phyloP scores from a whole-genome alignment of 2,113 vertebrate species.

The Candoia aspera region DNA sequence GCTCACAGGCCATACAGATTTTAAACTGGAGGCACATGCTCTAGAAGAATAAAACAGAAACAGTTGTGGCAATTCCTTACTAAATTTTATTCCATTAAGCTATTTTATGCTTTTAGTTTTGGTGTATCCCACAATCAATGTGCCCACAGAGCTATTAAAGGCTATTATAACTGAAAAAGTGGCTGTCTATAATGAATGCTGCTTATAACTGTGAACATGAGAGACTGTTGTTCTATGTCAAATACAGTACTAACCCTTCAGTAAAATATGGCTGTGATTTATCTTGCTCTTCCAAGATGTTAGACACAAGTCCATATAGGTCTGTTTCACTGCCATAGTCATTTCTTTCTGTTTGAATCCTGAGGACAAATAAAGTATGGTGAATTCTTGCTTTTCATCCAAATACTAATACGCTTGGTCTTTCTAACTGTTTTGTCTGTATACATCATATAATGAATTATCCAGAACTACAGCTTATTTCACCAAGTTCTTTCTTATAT shows the following conservation, averaged over 20 bases:
- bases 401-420: not conserved
- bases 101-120: not conserved
- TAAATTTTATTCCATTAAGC: constrained; percentile 35
- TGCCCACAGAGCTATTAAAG: not conserved
- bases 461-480: not conserved
- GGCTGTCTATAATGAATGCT: not conserved
- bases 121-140: not conserved
- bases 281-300: constrained; percentile 89
- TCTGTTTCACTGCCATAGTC: constrained; percentile 88
- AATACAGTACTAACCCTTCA: constrained; percentile 82
- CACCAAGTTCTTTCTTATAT: not conserved
- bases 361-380: constrained; percentile 58
- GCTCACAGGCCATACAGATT: constrained; percentile 81
- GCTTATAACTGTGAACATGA: not conserved
- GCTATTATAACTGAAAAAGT: constrained; percentile 7
- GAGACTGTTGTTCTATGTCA: constrained; percentile 17
- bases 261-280: constrained; percentile 77
- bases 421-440: not conserved
- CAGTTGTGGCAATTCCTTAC: constrained; percentile 49
- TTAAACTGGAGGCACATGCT: constrained; percentile 76
- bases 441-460: not conserved
- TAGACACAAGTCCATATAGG: constrained; percentile 89
- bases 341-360: constrained; percentile 77
- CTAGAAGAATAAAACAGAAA: constrained; percentile 73
- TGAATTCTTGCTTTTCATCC: not conserved